Conservation (phyloP, 2,888 invertebrate species). For the Rapana venosa region DNA sequence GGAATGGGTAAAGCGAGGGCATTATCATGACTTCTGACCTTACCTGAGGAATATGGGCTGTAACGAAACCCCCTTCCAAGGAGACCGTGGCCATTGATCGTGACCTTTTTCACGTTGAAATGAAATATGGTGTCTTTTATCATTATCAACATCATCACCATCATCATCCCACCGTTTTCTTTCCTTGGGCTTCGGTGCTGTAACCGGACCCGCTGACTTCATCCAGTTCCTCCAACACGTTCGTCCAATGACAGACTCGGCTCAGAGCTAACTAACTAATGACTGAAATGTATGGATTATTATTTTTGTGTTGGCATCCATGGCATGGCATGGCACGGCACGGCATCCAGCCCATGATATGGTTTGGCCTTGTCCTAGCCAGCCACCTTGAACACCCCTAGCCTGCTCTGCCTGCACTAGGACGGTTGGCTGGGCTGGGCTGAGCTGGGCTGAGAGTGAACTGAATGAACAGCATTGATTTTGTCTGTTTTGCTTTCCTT, state of each 20-base stretch:
- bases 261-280: no score
- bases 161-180: background rate
- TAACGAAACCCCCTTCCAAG: background rate
- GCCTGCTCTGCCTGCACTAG: no score
- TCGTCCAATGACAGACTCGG: background rate
- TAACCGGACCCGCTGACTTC: background rate
- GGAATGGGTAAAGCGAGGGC: background rate
- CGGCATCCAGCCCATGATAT: no score
- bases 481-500: no score
- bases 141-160: background rate
- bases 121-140: background rate
- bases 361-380: no score
- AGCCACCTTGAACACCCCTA: no score
- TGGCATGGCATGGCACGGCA: no score
- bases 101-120: constrained; percentile 4
- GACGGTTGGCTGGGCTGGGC: no score
- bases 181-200: background rate
- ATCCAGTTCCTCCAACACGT: background rate
- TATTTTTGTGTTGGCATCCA: no score
- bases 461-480: no score
- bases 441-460: no score
- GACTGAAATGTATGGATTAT: no score
- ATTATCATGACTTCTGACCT: constrained; percentile 1
- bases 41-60: background rate
- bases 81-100: background rate